phyloP scores from a whole-genome alignment of 2,888 invertebrate genomes.

The Tetramorium bicarinatum region DNA sequence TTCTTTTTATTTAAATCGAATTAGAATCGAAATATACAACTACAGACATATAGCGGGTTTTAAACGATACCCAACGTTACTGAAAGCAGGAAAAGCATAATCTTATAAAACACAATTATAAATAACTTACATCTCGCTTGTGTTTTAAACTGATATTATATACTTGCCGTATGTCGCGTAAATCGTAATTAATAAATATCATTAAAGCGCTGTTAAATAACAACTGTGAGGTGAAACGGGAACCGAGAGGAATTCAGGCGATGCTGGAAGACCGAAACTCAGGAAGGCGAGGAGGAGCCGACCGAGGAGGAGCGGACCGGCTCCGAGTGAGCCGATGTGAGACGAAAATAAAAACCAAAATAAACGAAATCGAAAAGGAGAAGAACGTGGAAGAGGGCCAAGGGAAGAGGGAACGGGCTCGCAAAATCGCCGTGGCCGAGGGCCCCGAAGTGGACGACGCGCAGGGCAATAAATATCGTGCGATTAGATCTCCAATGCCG shows the following conservation, averaged over 20 bases:
- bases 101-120: not conserved
- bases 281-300: constrained; percentile 27
- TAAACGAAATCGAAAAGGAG: constrained; percentile 44
- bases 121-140: not conserved
- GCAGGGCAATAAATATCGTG: constrained; percentile 84
- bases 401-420: constrained; percentile 53
- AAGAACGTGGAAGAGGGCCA: constrained; percentile 49
- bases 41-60: not conserved
- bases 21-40: constrained; percentile 28
- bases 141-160: constrained; percentile 5
- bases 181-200: constrained; percentile 27
- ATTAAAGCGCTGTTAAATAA: constrained; percentile 30
- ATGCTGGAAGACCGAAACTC: constrained; percentile 40
- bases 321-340: constrained; percentile 34
- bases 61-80: not conserved
- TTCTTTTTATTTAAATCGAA: constrained; percentile 37
- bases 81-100: not conserved
- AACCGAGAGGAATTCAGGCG: constrained; percentile 33
- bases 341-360: constrained; percentile 53
- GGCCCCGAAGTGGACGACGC: constrained; percentile 78
- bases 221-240: constrained; percentile 26
- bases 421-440: constrained; percentile 74
- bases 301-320: constrained; percentile 43
- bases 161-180: not conserved
- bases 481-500: constrained; percentile 83